Evolutionary conservation across 1,140 invertebrate species (phyloP), one percentile per base, ranked within the genome.

Genomic region (Arctopsyche grandis): DNA sequence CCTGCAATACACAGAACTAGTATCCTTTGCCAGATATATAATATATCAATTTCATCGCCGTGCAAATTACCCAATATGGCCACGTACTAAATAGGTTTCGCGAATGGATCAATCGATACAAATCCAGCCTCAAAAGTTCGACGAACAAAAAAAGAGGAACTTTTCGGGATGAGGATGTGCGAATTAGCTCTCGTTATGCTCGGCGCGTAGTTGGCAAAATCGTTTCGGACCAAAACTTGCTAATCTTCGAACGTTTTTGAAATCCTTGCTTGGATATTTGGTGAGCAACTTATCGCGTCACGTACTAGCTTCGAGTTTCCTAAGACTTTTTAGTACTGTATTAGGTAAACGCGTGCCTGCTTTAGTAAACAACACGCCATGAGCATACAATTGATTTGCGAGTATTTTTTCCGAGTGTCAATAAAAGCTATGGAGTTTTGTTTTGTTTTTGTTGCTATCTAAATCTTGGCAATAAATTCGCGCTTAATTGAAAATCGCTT

Each of bases 181-280:
- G 56, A 60, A 60, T 60, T 60, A 60, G 56, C 56, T 16, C 56
- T 60, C 21, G 56, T 69, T 69, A 69, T 69, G 24, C 66, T 5
- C 14, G 12, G 24, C 66, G 66, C 66, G 66, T 24, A 24, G 24
- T 29, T 24, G 14, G 44, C 48, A 29, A 77, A 77, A 77, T 63
- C 29, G 56, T 77, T 77, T 38, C 52, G 22, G 26, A 38, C 0
- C 29, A 38, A 63, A 77, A 77, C 10, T 77, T 66, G 60, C 56
- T 77, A 77, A 77, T 77, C 75, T 48, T 46, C 46, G 14, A 69
- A 69, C 26, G 26, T 69, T 69, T 69, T 69, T 24, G 26, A 69
- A 29, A 14, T 69, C 26, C 19, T 38, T 38, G 63, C 14, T 69
- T 5, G 63, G 63, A 69, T 69, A 24, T 69, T 69, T 69, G 26